Evolutionary conservation across 2,888 invertebrate genomes (phyloP), one percentile per base, ranked within the genome.

Genomic region (Eristalis intricaria): DNA sequence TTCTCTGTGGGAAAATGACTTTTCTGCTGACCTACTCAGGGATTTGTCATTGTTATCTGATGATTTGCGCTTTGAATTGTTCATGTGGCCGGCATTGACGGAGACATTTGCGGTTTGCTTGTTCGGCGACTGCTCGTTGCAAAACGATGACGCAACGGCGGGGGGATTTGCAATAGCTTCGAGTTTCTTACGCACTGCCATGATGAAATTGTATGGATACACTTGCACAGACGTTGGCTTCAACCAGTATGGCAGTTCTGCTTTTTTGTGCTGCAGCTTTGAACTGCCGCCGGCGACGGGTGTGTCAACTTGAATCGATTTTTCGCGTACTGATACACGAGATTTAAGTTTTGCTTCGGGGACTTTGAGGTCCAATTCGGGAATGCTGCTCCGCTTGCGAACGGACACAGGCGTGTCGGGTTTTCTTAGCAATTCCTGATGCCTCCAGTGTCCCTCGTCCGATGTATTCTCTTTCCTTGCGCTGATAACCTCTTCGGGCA

Each of bases 141-240:
- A 19, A 7, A 84, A 43, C 23, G 82, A 81, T 1, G 87, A 29
- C 22, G 80, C 80, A 5, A 84, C 50, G 26, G 74, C 38, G 3
- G 86, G 66, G 1, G 91, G 90, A 71, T 91, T 89, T 2, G 91
- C 89, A 35, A 91, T 90, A 5, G 91, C 90, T 85, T 92, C 92
- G 10, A 95, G 90, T 89, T 96, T 95, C 84, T 94, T 93, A 89
- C 94, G 94, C 10, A 95, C 94, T 64, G 94, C 95, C 90, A 93
- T 94, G 61, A 95, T 94, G 89, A 95, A 95, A 89, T 95, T 95
- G 89, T 95, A 95, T 19, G 95, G 95, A 92, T 94, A 94, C 7
- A 94, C 93, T 89, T 93, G 91, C 5, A 93, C 91, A 13, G 93
- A 85, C 2, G 91, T 91, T 4, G 92, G 91, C 84, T 92, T 91